Evolutionary conservation across 2,888 invertebrate species (phyloP).

Genomic region (Apamea anceps): DNA sequence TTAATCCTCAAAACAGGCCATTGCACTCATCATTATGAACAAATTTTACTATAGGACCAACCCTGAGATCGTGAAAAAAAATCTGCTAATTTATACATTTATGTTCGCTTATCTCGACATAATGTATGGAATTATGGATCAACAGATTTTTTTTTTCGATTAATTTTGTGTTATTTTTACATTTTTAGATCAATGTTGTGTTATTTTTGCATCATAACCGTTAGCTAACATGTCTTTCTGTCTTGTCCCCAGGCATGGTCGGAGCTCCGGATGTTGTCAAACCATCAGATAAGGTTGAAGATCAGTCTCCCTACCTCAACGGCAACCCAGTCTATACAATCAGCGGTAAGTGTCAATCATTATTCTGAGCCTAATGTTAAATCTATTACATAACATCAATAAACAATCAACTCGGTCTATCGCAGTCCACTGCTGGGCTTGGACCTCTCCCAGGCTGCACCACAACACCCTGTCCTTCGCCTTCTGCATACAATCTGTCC

Average conservation of each 20-base stretch:
- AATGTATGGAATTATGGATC: too few species aligned
- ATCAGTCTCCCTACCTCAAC: slow-evolving; percentile 82
- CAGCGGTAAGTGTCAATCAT: slow-evolving; percentile 82
- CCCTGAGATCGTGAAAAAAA: too few species aligned
- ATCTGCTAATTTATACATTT: too few species aligned
- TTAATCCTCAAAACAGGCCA: too few species aligned
- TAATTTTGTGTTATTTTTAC: neutral
- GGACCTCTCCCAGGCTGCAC: neutral
- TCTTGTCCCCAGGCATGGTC: slow-evolving; percentile 85
- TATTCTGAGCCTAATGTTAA: neutral
- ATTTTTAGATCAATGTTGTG: neutral
- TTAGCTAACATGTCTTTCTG: slow-evolving; percentile 28
- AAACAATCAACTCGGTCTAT: neutral
- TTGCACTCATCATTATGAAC: too few species aligned
- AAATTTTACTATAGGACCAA: too few species aligned
- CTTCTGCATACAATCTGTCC: neutral
- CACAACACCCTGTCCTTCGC: too few species aligned
- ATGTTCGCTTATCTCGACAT: too few species aligned
- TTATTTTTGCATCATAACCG: neutral
- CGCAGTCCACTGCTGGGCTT: neutral
- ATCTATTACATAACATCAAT: neutral
- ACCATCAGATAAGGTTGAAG: slow-evolving; percentile 82
- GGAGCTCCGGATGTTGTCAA: slow-evolving; percentile 86
- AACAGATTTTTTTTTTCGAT: too few species aligned
- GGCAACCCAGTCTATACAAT: slow-evolving; percentile 85